phyloP scores from a whole-genome alignment of 2,888 invertebrate genomes.

The Antheraea assamensis region DNA sequence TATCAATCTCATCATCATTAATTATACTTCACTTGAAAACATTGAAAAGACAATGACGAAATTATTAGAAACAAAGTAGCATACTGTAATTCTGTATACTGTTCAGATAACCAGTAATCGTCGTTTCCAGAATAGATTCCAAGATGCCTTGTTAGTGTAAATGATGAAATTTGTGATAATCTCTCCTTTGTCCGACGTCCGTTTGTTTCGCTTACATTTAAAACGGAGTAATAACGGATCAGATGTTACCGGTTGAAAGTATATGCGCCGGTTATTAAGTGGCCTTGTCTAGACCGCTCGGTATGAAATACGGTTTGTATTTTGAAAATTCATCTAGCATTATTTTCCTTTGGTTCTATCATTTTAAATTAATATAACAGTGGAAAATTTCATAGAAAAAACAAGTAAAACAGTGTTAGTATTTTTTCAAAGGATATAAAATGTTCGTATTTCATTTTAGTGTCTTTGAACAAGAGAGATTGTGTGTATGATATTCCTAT shows the following conservation, averaged over 20 bases:
- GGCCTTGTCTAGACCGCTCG: neutral
- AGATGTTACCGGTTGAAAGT: neutral
- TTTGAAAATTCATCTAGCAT: neutral
- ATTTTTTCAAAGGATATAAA: no score
- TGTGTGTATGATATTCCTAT: no score
- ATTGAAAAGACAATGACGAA: no score
- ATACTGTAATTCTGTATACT: neutral
- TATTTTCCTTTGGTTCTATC: neutral
- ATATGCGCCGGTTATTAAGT: neutral
- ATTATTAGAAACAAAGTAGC: neutral
- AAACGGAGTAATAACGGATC: neutral
- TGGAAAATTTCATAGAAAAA: no score
- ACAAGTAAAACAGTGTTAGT: no score
- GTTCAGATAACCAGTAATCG: slow-evolving; percentile 5
- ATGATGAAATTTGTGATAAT: slow-evolving; percentile 18
- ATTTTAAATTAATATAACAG: neutral
- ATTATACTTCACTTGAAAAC: no score
- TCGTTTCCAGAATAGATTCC: slow-evolving; percentile 17
- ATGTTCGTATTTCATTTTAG: no score
- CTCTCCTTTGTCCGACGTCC: slow-evolving; percentile 7
- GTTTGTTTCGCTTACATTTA: slow-evolving; percentile 10
- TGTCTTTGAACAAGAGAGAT: no score
- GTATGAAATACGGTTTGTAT: neutral
- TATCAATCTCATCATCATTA: no score
- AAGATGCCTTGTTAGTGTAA: slow-evolving; percentile 19